phyloP scores from a whole-genome alignment of 2,113 vertebrate genomes.

The Phalacrocorax brasilianus region DNA sequence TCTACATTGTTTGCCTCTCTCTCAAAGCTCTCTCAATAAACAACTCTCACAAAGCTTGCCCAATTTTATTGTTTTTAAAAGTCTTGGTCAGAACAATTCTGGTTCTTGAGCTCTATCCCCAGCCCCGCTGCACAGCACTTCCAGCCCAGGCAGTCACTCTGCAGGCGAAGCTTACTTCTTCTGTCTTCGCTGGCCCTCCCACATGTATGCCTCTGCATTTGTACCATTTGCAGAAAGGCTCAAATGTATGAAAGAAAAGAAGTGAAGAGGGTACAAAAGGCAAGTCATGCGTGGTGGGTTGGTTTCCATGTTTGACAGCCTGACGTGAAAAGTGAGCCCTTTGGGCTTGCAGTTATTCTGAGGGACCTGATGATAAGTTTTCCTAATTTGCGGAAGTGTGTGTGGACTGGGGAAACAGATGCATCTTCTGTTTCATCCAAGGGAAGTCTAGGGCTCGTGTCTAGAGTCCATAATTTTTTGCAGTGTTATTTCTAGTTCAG shows the following conservation, averaged over 20 bases:
- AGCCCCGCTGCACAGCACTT: neutral
- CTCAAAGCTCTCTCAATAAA: neutral
- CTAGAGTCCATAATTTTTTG: neutral
- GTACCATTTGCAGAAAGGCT: neutral
- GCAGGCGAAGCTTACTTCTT: neutral
- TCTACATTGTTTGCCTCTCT: neutral
- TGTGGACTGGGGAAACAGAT: neutral
- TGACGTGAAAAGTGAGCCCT: neutral
- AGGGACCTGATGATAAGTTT: neutral
- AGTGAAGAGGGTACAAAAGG: neutral
- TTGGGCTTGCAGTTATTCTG: neutral
- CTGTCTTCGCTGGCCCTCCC: neutral
- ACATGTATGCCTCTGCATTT: neutral
- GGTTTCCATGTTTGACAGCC: neutral
- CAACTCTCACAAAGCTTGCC: neutral
- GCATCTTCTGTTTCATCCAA: neutral
- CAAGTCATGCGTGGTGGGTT: fast-evolving
- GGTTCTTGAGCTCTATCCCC: neutral
- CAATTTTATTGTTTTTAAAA: neutral
- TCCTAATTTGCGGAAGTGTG: neutral
- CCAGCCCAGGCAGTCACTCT: neutral
- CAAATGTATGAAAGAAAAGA: neutral
- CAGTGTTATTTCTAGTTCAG: neutral
- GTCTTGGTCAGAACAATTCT: neutral
- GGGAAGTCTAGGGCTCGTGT: neutral